Evolutionary conservation across 2,888 invertebrate genomes (phyloP).

Genomic region (Tetrapedia diversipes): DNA sequence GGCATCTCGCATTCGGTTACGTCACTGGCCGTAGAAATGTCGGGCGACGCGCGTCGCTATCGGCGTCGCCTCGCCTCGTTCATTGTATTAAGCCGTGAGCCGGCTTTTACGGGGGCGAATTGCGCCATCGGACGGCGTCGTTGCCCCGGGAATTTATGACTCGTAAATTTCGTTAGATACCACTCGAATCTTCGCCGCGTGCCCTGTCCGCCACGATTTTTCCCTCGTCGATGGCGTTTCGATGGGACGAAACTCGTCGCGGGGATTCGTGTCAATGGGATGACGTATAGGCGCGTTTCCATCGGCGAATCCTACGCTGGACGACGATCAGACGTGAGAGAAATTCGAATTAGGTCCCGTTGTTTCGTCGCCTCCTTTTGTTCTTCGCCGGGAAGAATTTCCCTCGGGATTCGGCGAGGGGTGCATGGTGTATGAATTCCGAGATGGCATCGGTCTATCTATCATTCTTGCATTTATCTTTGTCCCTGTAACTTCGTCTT

Average conservation of each 20-base stretch:
- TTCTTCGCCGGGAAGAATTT: constrained; percentile 5
- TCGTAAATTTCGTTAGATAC: constrained; percentile 39
- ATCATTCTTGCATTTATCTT: constrained; percentile 35
- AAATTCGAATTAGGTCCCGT: neutral
- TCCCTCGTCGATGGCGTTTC: neutral
- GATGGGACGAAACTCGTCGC: neutral
- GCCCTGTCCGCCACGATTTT: neutral
- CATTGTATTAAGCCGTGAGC: constrained; percentile 27
- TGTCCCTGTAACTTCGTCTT: constrained; percentile 27
- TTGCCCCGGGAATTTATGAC: constrained; percentile 31
- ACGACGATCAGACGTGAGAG: too few species aligned
- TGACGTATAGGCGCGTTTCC: neutral
- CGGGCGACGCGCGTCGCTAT: neutral
- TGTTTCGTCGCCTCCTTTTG: neutral
- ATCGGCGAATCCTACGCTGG: too few species aligned
- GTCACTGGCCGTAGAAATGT: constrained; percentile 4
- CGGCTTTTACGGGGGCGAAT: constrained; percentile 23
- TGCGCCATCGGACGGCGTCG: constrained; percentile 17
- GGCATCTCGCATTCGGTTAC: constrained; percentile 20
- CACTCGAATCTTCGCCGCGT: constrained; percentile 17
- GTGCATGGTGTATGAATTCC: constrained; percentile 4
- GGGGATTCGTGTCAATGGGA: neutral
- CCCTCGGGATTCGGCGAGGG: constrained; percentile 4
- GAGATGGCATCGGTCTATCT: constrained; percentile 21
- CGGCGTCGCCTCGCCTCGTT: constrained; percentile 13